Evolutionary conservation across 2,888 invertebrate species (phyloP), one percentile per base, ranked within the genome.

Genomic region (Petrophora chlorosata): DNA sequence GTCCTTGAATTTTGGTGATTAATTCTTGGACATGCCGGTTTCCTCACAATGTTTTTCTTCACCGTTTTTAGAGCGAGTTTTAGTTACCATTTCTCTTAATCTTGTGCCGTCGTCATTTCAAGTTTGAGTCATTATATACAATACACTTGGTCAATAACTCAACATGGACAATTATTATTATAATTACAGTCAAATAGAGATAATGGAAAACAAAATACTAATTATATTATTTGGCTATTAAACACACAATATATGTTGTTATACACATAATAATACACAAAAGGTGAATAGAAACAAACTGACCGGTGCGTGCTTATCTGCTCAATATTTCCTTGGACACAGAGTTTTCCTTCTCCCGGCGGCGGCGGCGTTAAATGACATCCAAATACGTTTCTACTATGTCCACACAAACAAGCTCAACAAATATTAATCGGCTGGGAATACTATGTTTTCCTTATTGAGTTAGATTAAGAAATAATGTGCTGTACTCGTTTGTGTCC

Each of bases 81-180:
- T n/a, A n/a, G n/a, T n/a, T n/a, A n/a, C n/a, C n/a, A n/a, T 53
- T 48, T 48, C 35, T 51, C 55, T 53, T 53, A 45, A 53, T 53
- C 50, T 22, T 13, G 13, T 3, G 22, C 15, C 26, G 12, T 5
- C n/a, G 28, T n/a, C n/a, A n/a, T n/a, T n/a, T n/a, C n/a, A n/a
- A n/a, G n/a, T n/a, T n/a, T n/a, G n/a, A n/a, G n/a, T n/a, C n/a
- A n/a, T n/a, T n/a, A n/a, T n/a, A n/a, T n/a, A n/a, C n/a, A n/a
- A n/a, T n/a, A n/a, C n/a, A n/a, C n/a, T n/a, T n/a, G n/a, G n/a
- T n/a, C n/a, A n/a, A n/a, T n/a, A n/a, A n/a, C n/a, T n/a, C n/a
- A n/a, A n/a, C n/a, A n/a, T n/a, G n/a, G n/a, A n/a, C n/a, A n/a
- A n/a, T n/a, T n/a, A n/a, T n/a, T n/a, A n/a, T n/a, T n/a, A n/a